These are phyloP conservation scores for Lucinisca nassula DNA, from an alignment of 2,888 invertebrate species.

Conservation along the genomic window DNA sequence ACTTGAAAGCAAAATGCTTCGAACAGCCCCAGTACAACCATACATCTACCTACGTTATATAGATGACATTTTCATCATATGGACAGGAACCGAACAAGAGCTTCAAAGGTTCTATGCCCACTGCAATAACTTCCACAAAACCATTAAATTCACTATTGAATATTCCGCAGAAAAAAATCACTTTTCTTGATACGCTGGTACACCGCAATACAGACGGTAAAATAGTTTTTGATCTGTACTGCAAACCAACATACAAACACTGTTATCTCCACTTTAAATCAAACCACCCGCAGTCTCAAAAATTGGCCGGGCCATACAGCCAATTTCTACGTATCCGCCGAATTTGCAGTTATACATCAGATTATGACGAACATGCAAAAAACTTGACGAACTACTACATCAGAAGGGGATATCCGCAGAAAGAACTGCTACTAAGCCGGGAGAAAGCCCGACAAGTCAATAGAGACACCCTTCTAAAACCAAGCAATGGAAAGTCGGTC, in stretches of 20 bases:
- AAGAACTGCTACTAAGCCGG: too few relatives aligned
- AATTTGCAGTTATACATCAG: background rate
- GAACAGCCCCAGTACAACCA: conserved; percentile 12
- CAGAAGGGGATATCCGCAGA: background rate
- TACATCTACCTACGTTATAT: conserved; percentile 45
- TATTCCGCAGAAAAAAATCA: background rate
- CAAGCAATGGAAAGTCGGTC: too few relatives aligned
- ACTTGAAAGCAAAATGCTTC: conserved; percentile 24
- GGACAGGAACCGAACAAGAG: conserved; percentile 16
- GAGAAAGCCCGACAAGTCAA: too few relatives aligned
- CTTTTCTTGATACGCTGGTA: conserved; percentile 15
- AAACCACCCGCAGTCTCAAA: background rate
- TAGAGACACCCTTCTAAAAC: too few relatives aligned
- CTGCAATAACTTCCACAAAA: conserved; percentile 17
- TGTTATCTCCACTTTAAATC: conserved; percentile 8
- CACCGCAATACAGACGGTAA: background rate
- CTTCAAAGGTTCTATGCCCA: background rate
- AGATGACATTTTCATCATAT: conserved; percentile 58
- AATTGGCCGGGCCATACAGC: background rate
- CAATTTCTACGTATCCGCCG: conserved; percentile 4
- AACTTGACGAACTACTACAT: background rate
- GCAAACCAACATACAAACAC: conserved; percentile 20
- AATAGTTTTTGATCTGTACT: background rate
- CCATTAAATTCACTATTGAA: conserved; percentile 31
- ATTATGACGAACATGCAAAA: background rate